phyloP scores from a whole-genome alignment of 1,140 invertebrate genomes.

The Ditylenchus dipsaci region DNA sequence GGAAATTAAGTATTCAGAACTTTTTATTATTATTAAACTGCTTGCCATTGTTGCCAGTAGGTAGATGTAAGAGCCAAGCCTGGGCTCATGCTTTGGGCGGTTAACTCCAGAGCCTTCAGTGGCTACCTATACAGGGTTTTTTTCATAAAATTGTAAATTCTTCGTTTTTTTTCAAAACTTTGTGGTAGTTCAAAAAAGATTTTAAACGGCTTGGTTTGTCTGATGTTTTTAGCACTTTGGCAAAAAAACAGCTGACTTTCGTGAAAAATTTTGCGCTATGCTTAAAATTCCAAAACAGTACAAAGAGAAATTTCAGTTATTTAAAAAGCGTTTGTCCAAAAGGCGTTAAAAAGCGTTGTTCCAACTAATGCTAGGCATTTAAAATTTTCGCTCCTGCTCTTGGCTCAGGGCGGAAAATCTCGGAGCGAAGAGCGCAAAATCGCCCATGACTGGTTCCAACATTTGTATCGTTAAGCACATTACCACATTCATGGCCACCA shows the following conservation, averaged over 20 bases:
- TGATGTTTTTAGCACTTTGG: conserved; percentile 1
- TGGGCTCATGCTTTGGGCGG: conserved; percentile 40
- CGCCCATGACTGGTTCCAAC: too few relatives aligned
- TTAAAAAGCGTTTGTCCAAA: too few relatives aligned
- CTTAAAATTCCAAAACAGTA: too few relatives aligned
- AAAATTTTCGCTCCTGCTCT: not conserved
- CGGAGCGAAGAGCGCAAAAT: too few relatives aligned
- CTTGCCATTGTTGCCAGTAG: conserved; percentile 34
- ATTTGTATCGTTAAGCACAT: too few relatives aligned
- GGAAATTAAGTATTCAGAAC: not conserved
- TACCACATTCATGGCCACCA: conserved; percentile 11
- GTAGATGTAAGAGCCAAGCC: conserved; percentile 59
- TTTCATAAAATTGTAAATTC: not conserved
- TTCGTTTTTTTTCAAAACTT: not conserved
- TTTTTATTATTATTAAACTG: not conserved
- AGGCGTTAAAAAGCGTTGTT: too few relatives aligned
- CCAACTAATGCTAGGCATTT: too few relatives aligned
- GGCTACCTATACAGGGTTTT: not conserved
- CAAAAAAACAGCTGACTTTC: too few relatives aligned
- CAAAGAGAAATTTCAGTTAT: too few relatives aligned
- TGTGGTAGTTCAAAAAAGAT: not conserved
- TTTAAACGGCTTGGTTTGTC: too few relatives aligned
- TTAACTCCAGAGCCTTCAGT: conserved; percentile 1
- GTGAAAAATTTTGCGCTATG: too few relatives aligned
- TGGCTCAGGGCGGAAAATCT: too few relatives aligned